phyloP scores from a whole-genome alignment of 2,888 invertebrate species.

The Clunio marinus region DNA sequence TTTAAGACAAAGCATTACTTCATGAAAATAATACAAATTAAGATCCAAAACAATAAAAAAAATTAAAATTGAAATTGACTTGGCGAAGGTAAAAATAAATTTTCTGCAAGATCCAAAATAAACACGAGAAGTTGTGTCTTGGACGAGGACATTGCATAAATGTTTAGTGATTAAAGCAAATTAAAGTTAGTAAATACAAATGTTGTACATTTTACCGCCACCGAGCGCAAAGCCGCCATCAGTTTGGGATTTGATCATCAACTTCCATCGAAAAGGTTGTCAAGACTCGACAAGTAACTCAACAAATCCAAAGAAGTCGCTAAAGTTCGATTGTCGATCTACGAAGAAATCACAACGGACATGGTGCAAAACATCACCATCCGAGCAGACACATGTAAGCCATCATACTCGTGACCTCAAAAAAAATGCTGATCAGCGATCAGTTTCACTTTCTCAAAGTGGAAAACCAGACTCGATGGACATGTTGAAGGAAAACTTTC shows the following conservation, averaged over 20 bases:
- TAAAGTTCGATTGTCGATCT: conserved; percentile 6
- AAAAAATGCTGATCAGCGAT: background rate
- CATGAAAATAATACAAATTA: conserved; percentile 30
- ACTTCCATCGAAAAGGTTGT: conserved; percentile 28
- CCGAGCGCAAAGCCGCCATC: conserved; percentile 41
- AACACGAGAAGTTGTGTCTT: conserved; percentile 18
- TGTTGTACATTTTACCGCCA: conserved; percentile 42
- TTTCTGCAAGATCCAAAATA: background rate
- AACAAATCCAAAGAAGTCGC: conserved; percentile 10
- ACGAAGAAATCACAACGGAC: conserved; percentile 1
- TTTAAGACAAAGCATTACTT: conserved; percentile 11
- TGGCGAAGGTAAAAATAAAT: background rate
- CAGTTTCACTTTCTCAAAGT: conserved; percentile 27
- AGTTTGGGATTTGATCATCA: conserved; percentile 41
- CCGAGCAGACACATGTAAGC: conserved; percentile 23
- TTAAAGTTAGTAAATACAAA: conserved; percentile 21
- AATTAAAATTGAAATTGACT: conserved; percentile 9
- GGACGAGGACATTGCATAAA: background rate
- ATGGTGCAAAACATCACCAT: conserved; percentile 23
- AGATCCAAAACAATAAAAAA: conserved; percentile 17
- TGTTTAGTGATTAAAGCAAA: conserved; percentile 7
- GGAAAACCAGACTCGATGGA: conserved; percentile 22
- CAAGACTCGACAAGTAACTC: background rate
- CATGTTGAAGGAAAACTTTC: background rate
- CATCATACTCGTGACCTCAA: conserved; percentile 29